Conservation (phyloP, 2,888 invertebrate species). For the Pyrochroa serraticornis region DNA sequence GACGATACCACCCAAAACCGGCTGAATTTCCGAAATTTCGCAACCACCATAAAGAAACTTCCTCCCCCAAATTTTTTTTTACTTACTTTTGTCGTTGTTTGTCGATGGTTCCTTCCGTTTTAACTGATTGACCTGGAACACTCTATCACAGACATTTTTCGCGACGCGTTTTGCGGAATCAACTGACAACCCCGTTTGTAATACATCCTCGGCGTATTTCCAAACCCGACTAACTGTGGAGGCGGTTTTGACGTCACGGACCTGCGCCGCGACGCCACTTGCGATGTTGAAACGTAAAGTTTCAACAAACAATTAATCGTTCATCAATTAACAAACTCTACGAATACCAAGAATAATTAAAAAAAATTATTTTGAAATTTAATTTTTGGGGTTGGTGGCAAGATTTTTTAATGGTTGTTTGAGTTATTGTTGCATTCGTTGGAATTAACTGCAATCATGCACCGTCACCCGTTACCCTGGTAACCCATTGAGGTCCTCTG, state of each 20-base stretch:
- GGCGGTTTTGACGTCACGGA: slow-evolving; percentile 54
- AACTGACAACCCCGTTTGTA: slow-evolving; percentile 45
- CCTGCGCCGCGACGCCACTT: slow-evolving; percentile 38
- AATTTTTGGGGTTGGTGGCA: not conserved
- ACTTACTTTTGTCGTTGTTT: slow-evolving; percentile 26
- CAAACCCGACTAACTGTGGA: slow-evolving; percentile 54
- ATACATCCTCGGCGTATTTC: slow-evolving; percentile 49
- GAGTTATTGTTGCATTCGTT: not conserved
- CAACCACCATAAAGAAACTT: not conserved
- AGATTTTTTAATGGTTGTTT: no score
- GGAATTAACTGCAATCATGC: slow-evolving; percentile 8
- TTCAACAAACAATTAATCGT: slow-evolving; percentile 38
- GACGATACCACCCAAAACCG: not conserved
- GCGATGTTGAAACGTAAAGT: slow-evolving; percentile 42
- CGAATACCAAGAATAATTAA: no score
- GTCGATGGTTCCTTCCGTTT: slow-evolving; percentile 9
- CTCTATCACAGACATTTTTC: slow-evolving; percentile 50
- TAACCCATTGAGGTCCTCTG: slow-evolving; percentile 50
- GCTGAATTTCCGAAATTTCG: not conserved
- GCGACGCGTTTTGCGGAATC: slow-evolving; percentile 37
- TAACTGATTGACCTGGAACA: slow-evolving; percentile 36
- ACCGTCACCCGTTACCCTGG: slow-evolving; percentile 43
- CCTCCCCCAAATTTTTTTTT: no score
- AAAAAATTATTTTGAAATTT: no score
- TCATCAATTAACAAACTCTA: slow-evolving; percentile 25